These are phyloP conservation scores for Etheostoma cragini DNA, from an alignment of 2,113 vertebrate species.

Conservation along the genomic window DNA sequence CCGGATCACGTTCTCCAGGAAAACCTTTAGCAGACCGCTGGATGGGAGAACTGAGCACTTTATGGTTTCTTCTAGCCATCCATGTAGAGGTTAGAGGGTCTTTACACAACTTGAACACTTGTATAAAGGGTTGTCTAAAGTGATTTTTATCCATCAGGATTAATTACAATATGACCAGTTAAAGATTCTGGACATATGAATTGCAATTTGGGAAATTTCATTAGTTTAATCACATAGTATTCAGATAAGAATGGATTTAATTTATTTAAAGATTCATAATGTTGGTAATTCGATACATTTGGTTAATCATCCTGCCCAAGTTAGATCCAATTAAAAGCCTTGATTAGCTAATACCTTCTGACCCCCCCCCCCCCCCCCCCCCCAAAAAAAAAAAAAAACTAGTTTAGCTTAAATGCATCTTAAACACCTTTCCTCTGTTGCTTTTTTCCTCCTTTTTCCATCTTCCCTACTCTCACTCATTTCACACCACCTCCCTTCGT, in stretches of 20 bases:
- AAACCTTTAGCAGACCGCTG: no score
- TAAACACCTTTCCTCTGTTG: constrained; percentile 68
- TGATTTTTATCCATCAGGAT: not conserved
- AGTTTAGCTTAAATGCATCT: constrained; percentile 62
- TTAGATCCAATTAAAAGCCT: constrained; percentile 3
- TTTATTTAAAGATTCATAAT: not conserved
- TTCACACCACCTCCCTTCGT: constrained; percentile 46
- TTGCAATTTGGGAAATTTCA: not conserved
- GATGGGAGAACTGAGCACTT: no score
- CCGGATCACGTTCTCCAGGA: no score
- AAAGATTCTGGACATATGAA: not conserved
- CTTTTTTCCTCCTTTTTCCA: not conserved
- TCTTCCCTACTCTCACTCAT: constrained; percentile 42
- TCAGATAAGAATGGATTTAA: not conserved
- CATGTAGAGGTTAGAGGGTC: not conserved
- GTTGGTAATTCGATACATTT: not conserved
- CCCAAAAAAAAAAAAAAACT: no score
- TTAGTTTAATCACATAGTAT: not conserved
- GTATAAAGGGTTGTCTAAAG: not conserved
- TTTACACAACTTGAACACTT: not conserved
- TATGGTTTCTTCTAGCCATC: no score
- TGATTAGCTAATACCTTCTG: constrained; percentile 51
- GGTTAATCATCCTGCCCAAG: no score
- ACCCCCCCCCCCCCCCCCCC: not conserved
- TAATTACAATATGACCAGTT: not conserved